A percentile compares a stretch with the other conserved stretches of the same genome.
Conservation (phyloP, 2,113 vertebrate genomes). For the Planiliza haematocheilus region DNA sequence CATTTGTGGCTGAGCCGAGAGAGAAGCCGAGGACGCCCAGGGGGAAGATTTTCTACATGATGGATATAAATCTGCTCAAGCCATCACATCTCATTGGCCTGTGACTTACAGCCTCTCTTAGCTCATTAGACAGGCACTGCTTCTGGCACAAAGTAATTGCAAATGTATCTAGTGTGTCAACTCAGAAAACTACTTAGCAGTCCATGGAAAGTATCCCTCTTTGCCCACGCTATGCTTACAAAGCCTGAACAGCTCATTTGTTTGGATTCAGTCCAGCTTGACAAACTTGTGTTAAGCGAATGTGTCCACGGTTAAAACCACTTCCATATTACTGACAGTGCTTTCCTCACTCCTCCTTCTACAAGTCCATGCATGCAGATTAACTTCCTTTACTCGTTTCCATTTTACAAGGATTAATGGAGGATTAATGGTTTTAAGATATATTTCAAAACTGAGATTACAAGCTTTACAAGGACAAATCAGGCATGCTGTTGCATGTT, state of each 20-base stretch:
- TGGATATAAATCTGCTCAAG: constrained; percentile 68
- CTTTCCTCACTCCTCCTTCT: neutral
- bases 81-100: constrained; percentile 65
- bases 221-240: constrained; percentile 10
- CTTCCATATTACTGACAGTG: neutral
- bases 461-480: neutral
- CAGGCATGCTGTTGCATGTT: neutral
- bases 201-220: constrained; percentile 40
- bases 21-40: constrained; percentile 37
- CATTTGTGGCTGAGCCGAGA: constrained; percentile 47
- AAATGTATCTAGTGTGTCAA: constrained; percentile 45
- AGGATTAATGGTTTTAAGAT: neutral
- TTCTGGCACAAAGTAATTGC: constrained; percentile 60
- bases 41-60: constrained; percentile 60
- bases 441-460: neutral
- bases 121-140: constrained; percentile 67
- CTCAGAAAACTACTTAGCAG: constrained; percentile 44
- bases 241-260: constrained; percentile 18
- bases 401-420: neutral
- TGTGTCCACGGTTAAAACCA: too few species aligned
- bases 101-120: constrained; percentile 56
- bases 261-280: constrained; percentile 15
- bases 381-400: neutral
- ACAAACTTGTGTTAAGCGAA: neutral
- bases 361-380: constrained; percentile 6